These are phyloP conservation scores for Siniperca scherzeri DNA, from an alignment of 2,797 vertebrate genomes.

Conservation along the genomic window DNA sequence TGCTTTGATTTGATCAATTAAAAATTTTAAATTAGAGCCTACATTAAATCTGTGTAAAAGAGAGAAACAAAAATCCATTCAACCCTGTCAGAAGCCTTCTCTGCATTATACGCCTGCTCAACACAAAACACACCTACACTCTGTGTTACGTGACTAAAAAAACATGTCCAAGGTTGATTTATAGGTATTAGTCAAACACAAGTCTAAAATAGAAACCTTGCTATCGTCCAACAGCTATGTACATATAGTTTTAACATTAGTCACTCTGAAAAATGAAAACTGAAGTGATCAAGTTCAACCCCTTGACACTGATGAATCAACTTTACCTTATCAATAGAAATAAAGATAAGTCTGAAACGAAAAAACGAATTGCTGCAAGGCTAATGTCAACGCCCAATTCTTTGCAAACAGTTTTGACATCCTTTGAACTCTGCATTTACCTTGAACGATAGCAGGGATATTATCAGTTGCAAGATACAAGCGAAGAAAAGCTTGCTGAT, in stretches of 20 bases:
- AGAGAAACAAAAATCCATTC: too few species aligned
- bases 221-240: constrained; percentile 36
- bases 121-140: constrained; percentile 69
- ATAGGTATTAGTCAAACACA: constrained; percentile 44
- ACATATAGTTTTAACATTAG: constrained; percentile 52
- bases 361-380: constrained; percentile 64
- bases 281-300: constrained; percentile 10
- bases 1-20: background rate
- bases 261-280: constrained; percentile 57
- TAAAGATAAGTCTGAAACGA: constrained; percentile 74
- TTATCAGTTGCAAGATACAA: constrained; percentile 61
- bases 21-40: background rate
- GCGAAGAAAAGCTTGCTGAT: constrained; percentile 43
- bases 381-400: constrained; percentile 65
- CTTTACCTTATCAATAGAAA: constrained; percentile 71
- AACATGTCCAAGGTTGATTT: constrained; percentile 72
- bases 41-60: background rate
- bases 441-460: constrained; percentile 60
- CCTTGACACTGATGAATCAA: constrained; percentile 69
- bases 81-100: too few species aligned
- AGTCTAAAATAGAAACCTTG: constrained; percentile 37
- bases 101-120: constrained; percentile 63
- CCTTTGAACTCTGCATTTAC: constrained; percentile 75
- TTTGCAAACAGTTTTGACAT: constrained; percentile 77
- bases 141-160: constrained; percentile 24